Evolutionary conservation across 2,888 invertebrate species (phyloP), one percentile per base, ranked within the genome.

Genomic region (Autographa gamma): DNA sequence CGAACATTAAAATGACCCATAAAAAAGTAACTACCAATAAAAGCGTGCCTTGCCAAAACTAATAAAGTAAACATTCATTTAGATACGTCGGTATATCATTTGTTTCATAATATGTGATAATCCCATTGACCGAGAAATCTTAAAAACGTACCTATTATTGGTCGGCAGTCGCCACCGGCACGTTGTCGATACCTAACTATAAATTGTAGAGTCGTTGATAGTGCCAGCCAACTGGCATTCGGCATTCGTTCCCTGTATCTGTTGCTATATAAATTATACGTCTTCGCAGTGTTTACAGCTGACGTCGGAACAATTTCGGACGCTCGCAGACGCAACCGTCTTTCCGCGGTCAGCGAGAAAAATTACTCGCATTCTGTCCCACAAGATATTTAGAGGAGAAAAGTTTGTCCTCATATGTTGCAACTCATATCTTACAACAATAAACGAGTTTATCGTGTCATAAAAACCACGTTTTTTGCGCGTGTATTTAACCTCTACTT

Each of bases 211-310:
- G 74, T 71, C 74, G 73, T 73, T 80, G 76, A 80, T 87, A 79
- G 89, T 92, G 92, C 92, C 92, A 92, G 92, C 92, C 92, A 92
- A 90, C 90, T 91, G 91, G 92, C 91, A 91, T 85, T 79, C 83
- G 76, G 62, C 73, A 74, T 80, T 77, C 84, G 87, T 85, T 86
- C 86, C 81, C 81, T 79, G 73, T 83, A 68, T 65, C 72, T 80
- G 66, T 69, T 71, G 56, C 69, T 79, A 48, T 77, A 77, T 76
- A 72, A 75, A 80, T 81, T 79, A 78, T 64, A 74, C 60, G 63
- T 31, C 41, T 64, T 58, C 60, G 56, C 65, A 64, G 75, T 83
- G 75, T 72, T 80, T 81, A 83, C 77, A 67, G 18, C 69, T 74
- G 79, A 76, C 77, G 79, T 71, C 63, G 61, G 62, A 48, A 77